These are phyloP conservation scores for Dryobotodes eremita DNA, from an alignment of 2,888 invertebrate species.

Conservation along the genomic window DNA sequence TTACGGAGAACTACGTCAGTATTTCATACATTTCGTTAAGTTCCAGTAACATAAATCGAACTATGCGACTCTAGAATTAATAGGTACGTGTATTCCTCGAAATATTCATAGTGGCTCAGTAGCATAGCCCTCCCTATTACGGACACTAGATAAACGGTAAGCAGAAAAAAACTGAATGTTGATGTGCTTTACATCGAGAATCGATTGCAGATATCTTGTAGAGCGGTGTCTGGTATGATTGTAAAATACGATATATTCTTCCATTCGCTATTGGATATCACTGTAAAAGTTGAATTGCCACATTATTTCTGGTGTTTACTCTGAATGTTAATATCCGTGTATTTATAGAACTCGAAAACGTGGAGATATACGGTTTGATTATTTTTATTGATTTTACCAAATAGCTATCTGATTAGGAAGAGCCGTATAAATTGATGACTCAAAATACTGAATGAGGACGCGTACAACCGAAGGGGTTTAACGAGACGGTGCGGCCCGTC, in stretches of 20 bases:
- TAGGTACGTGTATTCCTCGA: slow-evolving; percentile 61
- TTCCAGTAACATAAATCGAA: slow-evolving; percentile 61
- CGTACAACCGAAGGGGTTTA: slow-evolving; percentile 66
- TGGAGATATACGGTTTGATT: not conserved
- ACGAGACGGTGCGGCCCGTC: slow-evolving; percentile 74
- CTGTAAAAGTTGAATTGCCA: slow-evolving; percentile 2
- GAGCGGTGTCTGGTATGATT: slow-evolving; percentile 17
- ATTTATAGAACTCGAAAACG: not conserved
- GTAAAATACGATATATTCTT: slow-evolving; percentile 23
- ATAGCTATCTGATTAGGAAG: not conserved
- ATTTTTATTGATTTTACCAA: not conserved
- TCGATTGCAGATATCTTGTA: slow-evolving; percentile 42
- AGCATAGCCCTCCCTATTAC: slow-evolving; percentile 56
- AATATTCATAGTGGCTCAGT: slow-evolving; percentile 59
- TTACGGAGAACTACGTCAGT: slow-evolving; percentile 62
- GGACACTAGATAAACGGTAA: slow-evolving; percentile 45
- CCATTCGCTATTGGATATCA: slow-evolving; percentile 7
- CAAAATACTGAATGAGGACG: slow-evolving; percentile 65
- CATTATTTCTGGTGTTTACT: not conserved
- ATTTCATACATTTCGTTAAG: slow-evolving; percentile 65
- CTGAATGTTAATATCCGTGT: not conserved
- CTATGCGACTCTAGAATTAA: slow-evolving; percentile 62
- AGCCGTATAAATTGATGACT: not conserved
- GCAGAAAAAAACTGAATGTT: slow-evolving; percentile 55
- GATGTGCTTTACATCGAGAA: slow-evolving; percentile 57